Base-by-base conservation (phyloP, 2,888 invertebrate genomes). In the Agrenia bidenticulata region DNA sequence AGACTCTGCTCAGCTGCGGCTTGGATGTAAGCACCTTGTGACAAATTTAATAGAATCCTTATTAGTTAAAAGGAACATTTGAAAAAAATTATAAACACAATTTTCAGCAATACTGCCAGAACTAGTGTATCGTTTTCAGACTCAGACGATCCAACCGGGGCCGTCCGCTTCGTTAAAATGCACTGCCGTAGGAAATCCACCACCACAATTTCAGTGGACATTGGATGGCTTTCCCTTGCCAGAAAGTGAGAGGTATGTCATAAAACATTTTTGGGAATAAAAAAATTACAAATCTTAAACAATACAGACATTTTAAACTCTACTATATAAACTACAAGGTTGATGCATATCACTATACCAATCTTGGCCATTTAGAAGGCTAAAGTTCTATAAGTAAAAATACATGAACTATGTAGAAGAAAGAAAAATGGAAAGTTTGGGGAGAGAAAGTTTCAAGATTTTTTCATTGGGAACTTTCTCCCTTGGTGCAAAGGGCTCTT, bases 141-240 rank as follows among this genome's bases (percentile, higher is more conserved):
- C 94, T 80, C 92, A 93, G 81, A 94, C 92, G 11, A 82, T 94
- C 67, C 93, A 93, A 79, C 93, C 92, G 0, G 94, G 94, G 19
- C 92, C 93, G 37, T 89, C 90, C 72, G 90, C 94, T 55, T 92
- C 94, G 21, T 84, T 96, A 74, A 92, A 92, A 81, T 96, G 95
- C 82, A 90, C 91, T 68, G 94, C 94, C n/a, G 89, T 92, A 77
- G 95, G 67, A n/a, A 94, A 92, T 81, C 95, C 95, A 7, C 89
- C 92, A 57, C 95, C 95, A 2, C 89, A 90, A 80, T 92, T 96
- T 81, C 87, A 88, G 57, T 96, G 95, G 95, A 86, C 89, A 9
- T 84, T 94, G 73, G 94, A 94, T 79, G 92, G 92, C 54, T 92
- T 92, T 81, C 88, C 92, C 58, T 86, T 91, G 79, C 90, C 89